phyloP scores from a whole-genome alignment of 2,797 vertebrate genomes.

The Distichodus sexfasciatus region DNA sequence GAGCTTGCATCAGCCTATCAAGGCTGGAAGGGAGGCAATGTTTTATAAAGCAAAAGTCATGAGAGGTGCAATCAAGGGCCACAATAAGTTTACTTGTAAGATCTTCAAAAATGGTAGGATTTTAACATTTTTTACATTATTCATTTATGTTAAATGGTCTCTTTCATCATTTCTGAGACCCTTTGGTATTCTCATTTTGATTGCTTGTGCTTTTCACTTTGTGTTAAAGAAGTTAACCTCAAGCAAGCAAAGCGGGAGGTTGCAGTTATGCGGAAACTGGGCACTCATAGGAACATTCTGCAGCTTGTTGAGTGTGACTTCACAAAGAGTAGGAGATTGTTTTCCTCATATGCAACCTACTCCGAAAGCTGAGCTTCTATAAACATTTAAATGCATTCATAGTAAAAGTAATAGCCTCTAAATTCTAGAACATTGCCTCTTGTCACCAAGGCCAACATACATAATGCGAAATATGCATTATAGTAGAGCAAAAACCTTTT shows the following conservation, averaged over 20 bases:
- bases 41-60: slow-evolving; percentile 73
- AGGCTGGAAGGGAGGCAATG: slow-evolving; percentile 68
- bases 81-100: slow-evolving; percentile 72
- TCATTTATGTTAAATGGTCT: neutral
- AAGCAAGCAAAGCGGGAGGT: slow-evolving; percentile 67
- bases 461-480: too few species aligned
- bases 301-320: slow-evolving; percentile 74
- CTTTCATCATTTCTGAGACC: neutral
- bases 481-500: too few species aligned
- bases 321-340: slow-evolving; percentile 53
- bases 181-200: neutral
- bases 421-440: too few species aligned
- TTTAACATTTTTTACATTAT: neutral
- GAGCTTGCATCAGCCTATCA: slow-evolving; percentile 70
- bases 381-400: neutral
- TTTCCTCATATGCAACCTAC: neutral
- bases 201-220: neutral
- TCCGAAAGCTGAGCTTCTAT: neutral
- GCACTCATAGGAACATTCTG: slow-evolving; percentile 71
- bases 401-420: neutral
- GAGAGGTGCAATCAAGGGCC: slow-evolving; percentile 68
- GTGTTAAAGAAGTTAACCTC: slow-evolving; percentile 51
- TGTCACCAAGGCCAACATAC: too few species aligned
- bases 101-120: slow-evolving; percentile 70
- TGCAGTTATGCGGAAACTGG: slow-evolving; percentile 72